These are phyloP conservation scores for Oscarella lobularis DNA, from an alignment of 37 sponge, comb jelly and placozoan genomes.

Conservation along the genomic window DNA sequence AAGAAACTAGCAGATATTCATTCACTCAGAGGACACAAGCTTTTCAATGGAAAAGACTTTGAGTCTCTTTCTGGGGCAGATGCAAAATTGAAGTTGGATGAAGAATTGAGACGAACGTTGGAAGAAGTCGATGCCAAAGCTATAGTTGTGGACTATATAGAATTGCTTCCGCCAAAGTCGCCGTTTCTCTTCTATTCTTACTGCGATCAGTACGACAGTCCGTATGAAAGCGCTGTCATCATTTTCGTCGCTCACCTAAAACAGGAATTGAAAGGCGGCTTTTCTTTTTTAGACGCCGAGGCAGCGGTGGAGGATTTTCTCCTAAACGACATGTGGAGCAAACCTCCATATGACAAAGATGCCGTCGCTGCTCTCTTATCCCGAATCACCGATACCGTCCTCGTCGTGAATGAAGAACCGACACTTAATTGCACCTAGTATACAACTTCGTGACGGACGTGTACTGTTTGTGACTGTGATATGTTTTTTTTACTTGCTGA, in stretches of 20 bases:
- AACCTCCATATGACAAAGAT: neutral
- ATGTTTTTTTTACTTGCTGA: too few relatives aligned
- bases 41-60: neutral
- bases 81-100: neutral
- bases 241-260: neutral
- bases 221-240: neutral
- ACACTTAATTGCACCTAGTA: too few relatives aligned
- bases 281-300: neutral
- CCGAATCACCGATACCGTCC: neutral
- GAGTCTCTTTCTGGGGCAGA: neutral
- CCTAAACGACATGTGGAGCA: neutral
- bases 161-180: neutral
- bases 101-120: neutral
- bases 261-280: neutral
- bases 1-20: neutral
- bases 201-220: neutral
- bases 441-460: too few relatives aligned
- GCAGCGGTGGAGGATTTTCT: neutral
- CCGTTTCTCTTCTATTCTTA: slow-evolving; percentile 8
- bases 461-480: too few relatives aligned
- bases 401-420: neutral
- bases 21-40: neutral
- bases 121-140: neutral
- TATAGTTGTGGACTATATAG: neutral
- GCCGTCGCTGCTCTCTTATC: slow-evolving; percentile 5